phyloP scores from a whole-genome alignment of 2,888 invertebrate species.

The Acanthopleura granulata region DNA sequence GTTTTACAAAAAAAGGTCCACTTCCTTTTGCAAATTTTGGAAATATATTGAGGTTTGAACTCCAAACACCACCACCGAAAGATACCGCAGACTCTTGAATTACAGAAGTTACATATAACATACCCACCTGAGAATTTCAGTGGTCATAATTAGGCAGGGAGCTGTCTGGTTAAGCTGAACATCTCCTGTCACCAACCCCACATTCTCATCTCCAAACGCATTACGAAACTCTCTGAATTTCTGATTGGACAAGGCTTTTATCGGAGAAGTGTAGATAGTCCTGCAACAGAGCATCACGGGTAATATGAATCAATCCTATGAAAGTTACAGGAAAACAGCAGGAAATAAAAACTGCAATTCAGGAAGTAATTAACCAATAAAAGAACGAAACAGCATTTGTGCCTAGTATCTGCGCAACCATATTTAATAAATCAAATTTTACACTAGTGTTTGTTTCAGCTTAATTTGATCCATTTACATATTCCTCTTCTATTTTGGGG shows the following conservation, averaged over 20 bases:
- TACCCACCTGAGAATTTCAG: conserved; percentile 87
- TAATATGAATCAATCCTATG: no score
- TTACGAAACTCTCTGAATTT: conserved; percentile 97
- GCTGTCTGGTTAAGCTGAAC: conserved; percentile 94
- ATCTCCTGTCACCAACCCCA: conserved; percentile 75
- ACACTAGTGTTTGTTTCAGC: no score
- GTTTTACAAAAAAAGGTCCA: no score
- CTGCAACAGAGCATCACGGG: conserved; percentile 38
- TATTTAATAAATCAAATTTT: no score
- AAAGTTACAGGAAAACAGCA: no score
- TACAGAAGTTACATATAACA: background rate
- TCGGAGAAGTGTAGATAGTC: conserved; percentile 95
- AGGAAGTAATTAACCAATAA: background rate
- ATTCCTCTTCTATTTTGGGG: no score
- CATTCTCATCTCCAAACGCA: conserved; percentile 75
- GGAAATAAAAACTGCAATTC: no score
- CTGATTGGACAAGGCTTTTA: conserved; percentile 98
- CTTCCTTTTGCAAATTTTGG: no score
- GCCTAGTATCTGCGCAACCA: background rate
- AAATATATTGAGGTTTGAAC: no score
- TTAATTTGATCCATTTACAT: no score
- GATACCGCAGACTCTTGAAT: no score
- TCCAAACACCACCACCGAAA: no score
- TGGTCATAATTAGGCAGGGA: conserved; percentile 98
- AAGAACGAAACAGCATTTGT: background rate